phyloP scores from a whole-genome alignment of 2,113 vertebrate species.

The Erinaceus europaeus region DNA sequence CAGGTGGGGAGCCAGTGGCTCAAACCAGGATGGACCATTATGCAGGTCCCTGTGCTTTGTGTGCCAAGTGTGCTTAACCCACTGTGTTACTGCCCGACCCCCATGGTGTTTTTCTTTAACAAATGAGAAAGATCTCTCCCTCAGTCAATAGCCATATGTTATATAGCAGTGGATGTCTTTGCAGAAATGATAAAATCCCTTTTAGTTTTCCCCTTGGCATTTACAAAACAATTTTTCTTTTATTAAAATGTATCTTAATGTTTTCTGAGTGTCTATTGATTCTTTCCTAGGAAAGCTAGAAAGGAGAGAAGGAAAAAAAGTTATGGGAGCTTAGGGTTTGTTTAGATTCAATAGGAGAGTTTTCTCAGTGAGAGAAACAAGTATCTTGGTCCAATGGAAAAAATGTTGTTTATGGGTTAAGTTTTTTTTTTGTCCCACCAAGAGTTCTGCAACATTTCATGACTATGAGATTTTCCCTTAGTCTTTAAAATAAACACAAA shows the following conservation, averaged over 20 bases:
- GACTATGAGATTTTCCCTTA: not conserved
- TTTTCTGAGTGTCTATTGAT: not conserved
- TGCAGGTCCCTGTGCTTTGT: no score
- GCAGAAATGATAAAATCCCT: not conserved
- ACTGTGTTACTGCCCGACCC: no score
- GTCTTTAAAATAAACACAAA: not conserved
- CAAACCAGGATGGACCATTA: no score
- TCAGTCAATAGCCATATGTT: not conserved
- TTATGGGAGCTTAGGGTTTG: not conserved
- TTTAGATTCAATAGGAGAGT: not conserved
- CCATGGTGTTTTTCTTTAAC: no score
- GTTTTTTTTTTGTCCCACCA: not conserved
- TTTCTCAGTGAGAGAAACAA: not conserved
- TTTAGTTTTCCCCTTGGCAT: not conserved
- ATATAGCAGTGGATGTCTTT: not conserved
- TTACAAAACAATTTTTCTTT: conserved; percentile 5
- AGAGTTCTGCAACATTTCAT: not conserved
- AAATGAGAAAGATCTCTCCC: not conserved
- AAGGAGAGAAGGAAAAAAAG: not conserved
- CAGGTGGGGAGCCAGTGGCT: no score
- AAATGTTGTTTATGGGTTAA: not conserved
- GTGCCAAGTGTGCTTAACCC: no score
- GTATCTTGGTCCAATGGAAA: not conserved
- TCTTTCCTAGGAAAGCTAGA: not conserved
- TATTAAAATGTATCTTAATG: not conserved